Percentiles rank a stretch among this genome's conserved stretches.
phyloP scores from a whole-genome alignment of 2,888 invertebrate species.

The Sthenelais limicola region DNA sequence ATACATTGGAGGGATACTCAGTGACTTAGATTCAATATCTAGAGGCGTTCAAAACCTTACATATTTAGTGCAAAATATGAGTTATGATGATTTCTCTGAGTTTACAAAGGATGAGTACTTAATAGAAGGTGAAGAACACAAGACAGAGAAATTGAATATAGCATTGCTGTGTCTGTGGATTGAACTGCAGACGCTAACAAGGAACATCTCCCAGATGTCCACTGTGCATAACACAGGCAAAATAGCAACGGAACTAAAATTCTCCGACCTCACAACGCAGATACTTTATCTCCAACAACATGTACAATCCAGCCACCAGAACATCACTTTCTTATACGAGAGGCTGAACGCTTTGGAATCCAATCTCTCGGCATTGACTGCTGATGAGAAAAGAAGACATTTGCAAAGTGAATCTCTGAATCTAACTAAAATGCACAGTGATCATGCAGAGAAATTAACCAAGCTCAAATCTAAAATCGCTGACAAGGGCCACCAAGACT shows the following conservation, averaged over 20 bases:
- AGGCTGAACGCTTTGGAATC: background rate
- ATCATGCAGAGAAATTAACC: background rate
- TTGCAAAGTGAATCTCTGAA: background rate
- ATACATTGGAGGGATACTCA: no score
- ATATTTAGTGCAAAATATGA: no score
- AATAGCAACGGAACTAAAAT: background rate
- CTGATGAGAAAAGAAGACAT: background rate
- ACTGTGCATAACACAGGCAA: background rate
- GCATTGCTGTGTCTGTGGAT: conserved; percentile 9
- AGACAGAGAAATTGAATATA: background rate
- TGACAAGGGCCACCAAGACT: no score
- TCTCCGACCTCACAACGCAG: background rate
- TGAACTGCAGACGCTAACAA: background rate
- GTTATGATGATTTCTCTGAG: no score
- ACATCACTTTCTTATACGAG: background rate
- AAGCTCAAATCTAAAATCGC: background rate
- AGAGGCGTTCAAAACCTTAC: no score
- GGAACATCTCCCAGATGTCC: background rate
- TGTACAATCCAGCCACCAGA: background rate
- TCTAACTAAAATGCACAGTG: background rate
- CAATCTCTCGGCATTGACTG: background rate
- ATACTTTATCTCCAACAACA: background rate
- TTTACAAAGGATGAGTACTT: no score
- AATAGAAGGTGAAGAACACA: no score
- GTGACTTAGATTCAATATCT: no score